Conservation (phyloP, 2,113 vertebrate genomes). For the Eptatretus burgeri region DNA sequence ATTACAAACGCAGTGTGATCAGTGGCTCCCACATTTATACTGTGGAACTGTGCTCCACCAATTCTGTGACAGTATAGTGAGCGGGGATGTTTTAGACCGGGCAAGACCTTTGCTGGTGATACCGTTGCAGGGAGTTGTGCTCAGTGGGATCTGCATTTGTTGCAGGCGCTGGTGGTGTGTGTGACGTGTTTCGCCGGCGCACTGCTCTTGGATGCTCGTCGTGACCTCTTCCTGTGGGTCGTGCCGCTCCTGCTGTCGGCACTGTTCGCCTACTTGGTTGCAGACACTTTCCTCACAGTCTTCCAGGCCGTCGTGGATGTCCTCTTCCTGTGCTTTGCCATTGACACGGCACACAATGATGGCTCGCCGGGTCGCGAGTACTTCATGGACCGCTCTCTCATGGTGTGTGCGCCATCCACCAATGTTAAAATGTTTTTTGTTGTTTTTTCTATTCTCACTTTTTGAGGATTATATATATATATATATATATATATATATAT, state of each 20-base stretch:
- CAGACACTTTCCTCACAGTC: conserved; percentile 26
- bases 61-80: too few species aligned
- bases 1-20: too few species aligned
- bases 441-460: background rate
- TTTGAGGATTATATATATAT: background rate
- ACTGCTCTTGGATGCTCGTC: conserved; percentile 33
- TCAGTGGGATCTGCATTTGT: too few species aligned
- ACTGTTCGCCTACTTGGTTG: conserved; percentile 26
- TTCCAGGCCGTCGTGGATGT: conserved; percentile 24
- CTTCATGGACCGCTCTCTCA: conserved; percentile 24
- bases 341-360: conserved; percentile 30
- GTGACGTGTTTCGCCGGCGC: conserved; percentile 30
- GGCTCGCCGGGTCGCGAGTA: conserved; percentile 26
- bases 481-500: background rate
- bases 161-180: conserved; percentile 26
- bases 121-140: too few species aligned
- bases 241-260: conserved; percentile 23
- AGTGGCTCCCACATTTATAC: too few species aligned
- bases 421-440: too few species aligned
- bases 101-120: too few species aligned
- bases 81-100: too few species aligned
- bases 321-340: conserved; percentile 24
- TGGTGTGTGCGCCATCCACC: conserved; percentile 17
- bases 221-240: conserved; percentile 22
- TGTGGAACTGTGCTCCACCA: too few species aligned